Base-by-base conservation (phyloP, 2,797 vertebrate genomes). In the Mionectes olivaceus region DNA sequence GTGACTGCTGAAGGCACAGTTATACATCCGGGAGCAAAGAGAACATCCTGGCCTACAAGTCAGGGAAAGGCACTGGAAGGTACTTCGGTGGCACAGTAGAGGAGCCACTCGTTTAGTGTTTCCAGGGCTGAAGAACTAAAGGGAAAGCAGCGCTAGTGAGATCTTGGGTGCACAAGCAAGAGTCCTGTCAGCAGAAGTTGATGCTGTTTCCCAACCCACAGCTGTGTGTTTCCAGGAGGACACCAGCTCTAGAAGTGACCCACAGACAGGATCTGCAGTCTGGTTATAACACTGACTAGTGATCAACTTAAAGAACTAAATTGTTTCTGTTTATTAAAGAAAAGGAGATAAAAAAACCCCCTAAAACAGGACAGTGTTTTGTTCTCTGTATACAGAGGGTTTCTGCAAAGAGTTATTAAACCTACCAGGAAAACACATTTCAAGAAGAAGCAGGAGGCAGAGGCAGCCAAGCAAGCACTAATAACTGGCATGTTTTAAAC, bases 401-500 rank as follows among this genome's bases (percentile, higher is more conserved):
- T 86, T 87, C 47, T 65, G 11, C 30, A 83, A 86, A 75, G 24
- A 28, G 5, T 25, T 65, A 21, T 79, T 86, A 68, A 88, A 44
- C 19, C 23, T 86, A 73, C 4, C 28, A 61, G 18, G 43, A 80
- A 94, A 91, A 61, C n/a, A 49, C 43, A 28, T 49, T 61, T 82
- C 50, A 90, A 61, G 87, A 43, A 64, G 43, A 5, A 84, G 32
- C 41, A 87, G 35, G 11, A 39, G 84, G 65, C 44, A 75, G 46
- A 39, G 57, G 75, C 53, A 83, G 49, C 33, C 50, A 50, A 79
- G 43, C 73, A 88, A 93, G 33, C 44, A 56, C 33, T 91, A 86
- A 78, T 78, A 92, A 69, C 21, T 76, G 49, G 27, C n/a, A 37
- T 76, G 46, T 91, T 94, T 94, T 86, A 60, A 79, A n/a, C 47